Evolutionary conservation across 2,113 vertebrate genomes (phyloP).

Genomic region (Platichthys flesus): DNA sequence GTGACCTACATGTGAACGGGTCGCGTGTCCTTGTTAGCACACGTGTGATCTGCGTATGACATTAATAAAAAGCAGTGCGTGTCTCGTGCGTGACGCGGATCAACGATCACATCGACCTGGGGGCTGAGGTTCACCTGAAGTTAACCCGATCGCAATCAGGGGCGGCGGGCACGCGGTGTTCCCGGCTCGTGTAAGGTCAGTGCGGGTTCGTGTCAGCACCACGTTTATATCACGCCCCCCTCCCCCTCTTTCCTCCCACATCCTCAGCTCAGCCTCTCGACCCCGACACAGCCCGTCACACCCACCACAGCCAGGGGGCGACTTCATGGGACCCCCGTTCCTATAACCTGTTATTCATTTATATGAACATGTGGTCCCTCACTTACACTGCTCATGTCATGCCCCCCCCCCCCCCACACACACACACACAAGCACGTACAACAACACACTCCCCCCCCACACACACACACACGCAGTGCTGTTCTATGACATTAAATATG

Average conservation of each 20-base stretch:
- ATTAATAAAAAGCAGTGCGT: neutral
- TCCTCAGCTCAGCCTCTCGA: neutral
- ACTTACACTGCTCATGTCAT: neutral
- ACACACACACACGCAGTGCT: too few relatives aligned
- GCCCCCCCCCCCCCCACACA: too few relatives aligned
- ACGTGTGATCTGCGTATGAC: neutral
- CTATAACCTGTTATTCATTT: constrained; percentile 49
- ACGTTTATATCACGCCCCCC: neutral
- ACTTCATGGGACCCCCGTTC: constrained; percentile 47
- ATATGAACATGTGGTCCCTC: constrained; percentile 36
- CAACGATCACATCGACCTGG: neutral
- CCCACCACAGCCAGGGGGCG: constrained; percentile 18
- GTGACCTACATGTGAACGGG: constrained; percentile 52
- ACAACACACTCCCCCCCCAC: neutral
- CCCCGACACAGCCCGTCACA: neutral
- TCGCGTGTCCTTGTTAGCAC: neutral
- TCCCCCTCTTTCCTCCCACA: neutral
- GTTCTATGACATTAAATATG: neutral
- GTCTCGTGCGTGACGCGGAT: too few relatives aligned
- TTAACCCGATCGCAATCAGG: neutral
- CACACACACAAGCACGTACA: neutral
- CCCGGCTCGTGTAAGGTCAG: neutral
- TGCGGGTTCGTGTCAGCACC: neutral
- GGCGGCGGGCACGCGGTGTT: neutral
- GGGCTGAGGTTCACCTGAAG: neutral